Conservation (phyloP, 2,797 vertebrate genomes). For the Geotrypetes seraphini region DNA sequence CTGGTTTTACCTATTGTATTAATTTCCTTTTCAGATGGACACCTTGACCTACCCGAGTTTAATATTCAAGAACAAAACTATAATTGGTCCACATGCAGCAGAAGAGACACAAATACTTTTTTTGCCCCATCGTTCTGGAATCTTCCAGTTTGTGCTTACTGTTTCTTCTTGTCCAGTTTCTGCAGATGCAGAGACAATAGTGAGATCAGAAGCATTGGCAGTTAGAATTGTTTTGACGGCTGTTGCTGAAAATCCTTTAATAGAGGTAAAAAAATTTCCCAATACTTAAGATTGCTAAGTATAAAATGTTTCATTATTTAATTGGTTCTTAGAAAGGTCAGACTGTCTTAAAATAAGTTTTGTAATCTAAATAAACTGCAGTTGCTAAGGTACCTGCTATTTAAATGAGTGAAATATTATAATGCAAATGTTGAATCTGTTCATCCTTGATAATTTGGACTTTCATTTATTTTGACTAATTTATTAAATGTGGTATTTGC, state of each 20-base stretch:
- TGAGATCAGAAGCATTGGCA: slow-evolving; percentile 72
- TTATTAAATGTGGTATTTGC: too few species aligned
- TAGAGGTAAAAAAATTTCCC: slow-evolving; percentile 63
- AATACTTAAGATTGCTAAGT: too few species aligned
- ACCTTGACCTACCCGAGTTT: slow-evolving; percentile 71
- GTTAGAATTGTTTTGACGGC: slow-evolving; percentile 76
- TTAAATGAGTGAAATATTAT: too few species aligned
- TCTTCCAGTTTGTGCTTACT: slow-evolving; percentile 80
- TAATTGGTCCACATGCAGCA: slow-evolving; percentile 76
- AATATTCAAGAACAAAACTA: slow-evolving; percentile 87
- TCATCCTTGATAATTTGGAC: too few species aligned
- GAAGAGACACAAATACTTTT: slow-evolving; percentile 89
- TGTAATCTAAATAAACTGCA: too few species aligned
- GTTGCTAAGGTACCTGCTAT: too few species aligned
- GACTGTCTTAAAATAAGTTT: too few species aligned
- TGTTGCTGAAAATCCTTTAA: slow-evolving; percentile 74
- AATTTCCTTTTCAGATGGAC: slow-evolving; percentile 62
- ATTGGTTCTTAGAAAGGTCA: neutral
- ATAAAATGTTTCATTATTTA: neutral
- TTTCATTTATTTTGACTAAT: too few species aligned
- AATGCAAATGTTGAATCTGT: too few species aligned
- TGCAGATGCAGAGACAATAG: slow-evolving; percentile 62
- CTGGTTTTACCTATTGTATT: too few species aligned
- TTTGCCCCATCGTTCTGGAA: slow-evolving; percentile 69
- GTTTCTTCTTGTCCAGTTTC: slow-evolving; percentile 89